Conservation (phyloP, 2,888 invertebrate species). For the Spatulosminthurus flaviceps region DNA sequence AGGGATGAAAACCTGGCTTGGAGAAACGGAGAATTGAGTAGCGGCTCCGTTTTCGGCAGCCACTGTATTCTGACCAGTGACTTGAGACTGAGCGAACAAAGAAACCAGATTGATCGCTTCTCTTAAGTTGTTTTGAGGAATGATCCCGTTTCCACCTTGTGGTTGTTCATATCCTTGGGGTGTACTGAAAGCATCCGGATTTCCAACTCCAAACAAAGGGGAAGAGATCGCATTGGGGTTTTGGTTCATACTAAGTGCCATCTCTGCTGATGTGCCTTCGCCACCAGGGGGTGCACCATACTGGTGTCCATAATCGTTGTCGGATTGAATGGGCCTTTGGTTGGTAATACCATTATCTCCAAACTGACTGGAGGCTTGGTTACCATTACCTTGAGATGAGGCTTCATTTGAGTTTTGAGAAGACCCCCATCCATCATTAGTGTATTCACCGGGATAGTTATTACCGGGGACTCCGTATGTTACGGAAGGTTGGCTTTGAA, state of each 20-base stretch:
- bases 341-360: slow-evolving; percentile 1
- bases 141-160: not conserved
- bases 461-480: not conserved
- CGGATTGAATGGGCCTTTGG: not conserved
- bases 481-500: not conserved
- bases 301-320: not conserved
- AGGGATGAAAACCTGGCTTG: slow-evolving; percentile 27
- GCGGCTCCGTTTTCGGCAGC: not conserved
- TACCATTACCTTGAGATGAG: no score
- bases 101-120: not conserved
- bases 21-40: slow-evolving; percentile 3
- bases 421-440: not conserved
- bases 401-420: no score
- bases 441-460: not conserved
- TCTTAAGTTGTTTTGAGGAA: not conserved
- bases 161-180: not conserved
- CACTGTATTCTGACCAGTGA: not conserved
- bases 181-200: no score
- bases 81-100: not conserved
- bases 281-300: not conserved
- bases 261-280: not conserved
- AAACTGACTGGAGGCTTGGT: not conserved
- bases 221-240: no score
- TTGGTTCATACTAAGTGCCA: no score
- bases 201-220: no score